phyloP scores from a whole-genome alignment of 2,113 vertebrate genomes.

The Oophaga pumilio region DNA sequence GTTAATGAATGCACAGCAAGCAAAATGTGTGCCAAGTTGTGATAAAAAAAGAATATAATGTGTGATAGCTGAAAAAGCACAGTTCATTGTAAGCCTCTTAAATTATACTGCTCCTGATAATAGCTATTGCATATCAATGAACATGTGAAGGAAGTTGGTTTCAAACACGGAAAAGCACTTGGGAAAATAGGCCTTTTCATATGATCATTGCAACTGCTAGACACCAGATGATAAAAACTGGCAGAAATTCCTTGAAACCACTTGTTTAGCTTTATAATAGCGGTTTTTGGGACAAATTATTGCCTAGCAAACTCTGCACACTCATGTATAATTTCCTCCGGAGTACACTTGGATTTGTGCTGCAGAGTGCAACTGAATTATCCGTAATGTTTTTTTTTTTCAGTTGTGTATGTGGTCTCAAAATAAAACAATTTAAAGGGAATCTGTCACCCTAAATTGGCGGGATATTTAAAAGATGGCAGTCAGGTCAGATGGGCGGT shows the following conservation, averaged over 20 bases:
- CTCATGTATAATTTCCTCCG: neutral
- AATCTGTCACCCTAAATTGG: too few species aligned
- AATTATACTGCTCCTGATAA: constrained; percentile 51
- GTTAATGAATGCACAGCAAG: constrained; percentile 56
- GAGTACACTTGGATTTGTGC: neutral
- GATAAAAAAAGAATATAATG: constrained; percentile 51
- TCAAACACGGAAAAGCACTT: constrained; percentile 8
- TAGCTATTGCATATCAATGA: constrained; percentile 55
- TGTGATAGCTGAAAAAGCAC: constrained; percentile 49
- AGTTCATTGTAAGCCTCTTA: constrained; percentile 55
- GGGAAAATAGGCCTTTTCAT: constrained; percentile 41
- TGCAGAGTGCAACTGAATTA: neutral
- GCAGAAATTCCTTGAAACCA: constrained; percentile 7
- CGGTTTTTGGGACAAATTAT: neutral
- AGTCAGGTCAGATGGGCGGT: too few species aligned
- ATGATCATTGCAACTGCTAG: constrained; percentile 22
- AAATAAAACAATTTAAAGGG: neutral
- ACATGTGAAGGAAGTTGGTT: constrained; percentile 40
- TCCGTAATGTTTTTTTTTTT: neutral
- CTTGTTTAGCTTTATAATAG: constrained; percentile 13
- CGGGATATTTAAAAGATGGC: too few species aligned
- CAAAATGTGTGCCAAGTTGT: constrained; percentile 54
- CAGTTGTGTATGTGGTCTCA: neutral
- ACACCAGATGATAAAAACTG: constrained; percentile 6
- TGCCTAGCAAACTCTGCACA: neutral